Evolutionary conservation across 2,888 invertebrate species (phyloP).

Genomic region (Gastracanthus pulcherrimus): DNA sequence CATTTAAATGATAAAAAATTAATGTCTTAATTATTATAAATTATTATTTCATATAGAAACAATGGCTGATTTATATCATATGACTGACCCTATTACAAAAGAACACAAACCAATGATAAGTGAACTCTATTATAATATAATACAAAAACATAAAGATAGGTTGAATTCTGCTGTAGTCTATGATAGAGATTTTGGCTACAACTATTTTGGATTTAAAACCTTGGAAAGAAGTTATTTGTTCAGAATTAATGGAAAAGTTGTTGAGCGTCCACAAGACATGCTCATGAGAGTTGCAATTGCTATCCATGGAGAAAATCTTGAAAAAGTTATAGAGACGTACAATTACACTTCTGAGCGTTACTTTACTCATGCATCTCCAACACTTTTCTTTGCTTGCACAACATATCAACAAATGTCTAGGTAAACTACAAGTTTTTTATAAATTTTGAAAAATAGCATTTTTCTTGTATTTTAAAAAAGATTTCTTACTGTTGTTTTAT

Average conservation of each 20-base stretch:
- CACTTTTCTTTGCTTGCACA: constrained; percentile 97
- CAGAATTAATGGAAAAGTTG: constrained; percentile 94
- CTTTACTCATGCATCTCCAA: constrained; percentile 99
- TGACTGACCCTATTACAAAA: constrained; percentile 87
- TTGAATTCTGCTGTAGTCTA: constrained; percentile 97
- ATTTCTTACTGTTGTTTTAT: no score
- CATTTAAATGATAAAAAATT: background rate
- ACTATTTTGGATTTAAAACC: constrained; percentile 99
- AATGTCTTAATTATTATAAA: background rate
- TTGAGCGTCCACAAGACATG: constrained; percentile 98
- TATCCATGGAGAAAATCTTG: constrained; percentile 96
- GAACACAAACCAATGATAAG: constrained; percentile 90
- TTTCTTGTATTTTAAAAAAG: no score
- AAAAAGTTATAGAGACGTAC: constrained; percentile 95
- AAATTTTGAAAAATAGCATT: no score
- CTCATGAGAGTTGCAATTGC: constrained; percentile 98
- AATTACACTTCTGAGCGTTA: constrained; percentile 95
- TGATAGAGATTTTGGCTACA: constrained; percentile 97
- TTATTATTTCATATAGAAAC: constrained; percentile 83
- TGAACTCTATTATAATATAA: constrained; percentile 87
- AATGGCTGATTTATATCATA: constrained; percentile 89
- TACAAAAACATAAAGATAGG: constrained; percentile 90
- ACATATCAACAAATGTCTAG: constrained; percentile 93
- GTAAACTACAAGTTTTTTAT: constrained; percentile 70
- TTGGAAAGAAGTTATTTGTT: constrained; percentile 96